Evolutionary conservation across 2,113 vertebrate genomes (phyloP), one percentile per base, ranked within the genome.

Genomic region (Chrysemys picta): DNA sequence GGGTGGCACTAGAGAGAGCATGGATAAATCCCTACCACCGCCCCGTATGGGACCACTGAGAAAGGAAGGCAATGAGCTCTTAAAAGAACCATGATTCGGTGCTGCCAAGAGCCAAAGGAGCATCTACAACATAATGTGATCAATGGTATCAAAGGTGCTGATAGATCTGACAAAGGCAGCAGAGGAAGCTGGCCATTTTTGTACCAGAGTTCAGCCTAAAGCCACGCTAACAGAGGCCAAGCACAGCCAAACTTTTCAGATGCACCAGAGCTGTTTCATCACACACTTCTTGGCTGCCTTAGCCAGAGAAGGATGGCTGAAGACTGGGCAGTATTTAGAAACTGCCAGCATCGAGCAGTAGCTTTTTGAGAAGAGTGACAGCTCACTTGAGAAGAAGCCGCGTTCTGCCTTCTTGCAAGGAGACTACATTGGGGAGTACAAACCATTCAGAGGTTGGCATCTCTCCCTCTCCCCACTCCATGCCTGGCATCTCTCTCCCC

Each of bases 31-130:
- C 22, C 49, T 59, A 83, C 75, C 81, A 84, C 14, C 8, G 27
- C 17, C 59, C 91, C 52, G 42, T 59, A 75, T 38, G 57, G 35
- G 69, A 82, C 14, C 14, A 62, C 84, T 76, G 49, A 87, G 89
- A 87, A 92, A 89, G 0, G 1, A 87, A 83, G 65, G 38, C 1
- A 3, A 84, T 54, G 57, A 84, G 59, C 11, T 92, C 38, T 29
- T 35, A 57, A 42, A 85, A 49, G 14, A 89, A 42, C 59, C 54
- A 31, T 6, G 3, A 54, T n/a, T 83, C 85, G 86, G 57, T 45
- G 22, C 81, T 85, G 59, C 49, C 69, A 87, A 93, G 49, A 35
- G 80, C 76, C 47, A 54, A 76, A 83, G 79, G 5, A 92, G 38
- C 19, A 81, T n/a, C 49, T 76, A 76, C n/a, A 0, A 1, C 49